phyloP scores from a whole-genome alignment of 1,140 invertebrate genomes.

The Drosophila setifemur region DNA sequence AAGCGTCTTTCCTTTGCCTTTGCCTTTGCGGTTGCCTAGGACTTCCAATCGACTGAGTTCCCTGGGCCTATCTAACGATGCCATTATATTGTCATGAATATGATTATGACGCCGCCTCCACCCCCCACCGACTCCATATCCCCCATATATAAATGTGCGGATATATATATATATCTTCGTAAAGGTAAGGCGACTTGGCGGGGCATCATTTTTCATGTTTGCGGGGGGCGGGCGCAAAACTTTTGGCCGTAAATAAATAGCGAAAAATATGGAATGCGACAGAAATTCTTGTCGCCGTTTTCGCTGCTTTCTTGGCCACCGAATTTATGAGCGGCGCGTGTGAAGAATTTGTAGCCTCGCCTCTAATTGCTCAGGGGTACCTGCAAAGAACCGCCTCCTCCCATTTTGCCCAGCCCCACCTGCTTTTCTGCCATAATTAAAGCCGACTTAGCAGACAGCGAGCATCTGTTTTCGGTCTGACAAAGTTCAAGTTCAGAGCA shows the following conservation, averaged over 20 bases:
- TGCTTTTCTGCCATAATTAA: slow-evolving; percentile 45
- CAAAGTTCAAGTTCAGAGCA: slow-evolving; percentile 45
- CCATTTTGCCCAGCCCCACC: background rate
- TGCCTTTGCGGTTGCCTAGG: slow-evolving; percentile 13
- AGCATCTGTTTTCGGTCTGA: slow-evolving; percentile 44
- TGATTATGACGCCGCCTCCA: slow-evolving; percentile 46
- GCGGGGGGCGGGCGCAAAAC: background rate
- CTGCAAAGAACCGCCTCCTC: background rate
- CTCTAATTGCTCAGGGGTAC: slow-evolving; percentile 36
- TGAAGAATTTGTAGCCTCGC: slow-evolving; percentile 40
- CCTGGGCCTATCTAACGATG: slow-evolving; percentile 59
- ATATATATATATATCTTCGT: background rate
- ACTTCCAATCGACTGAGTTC: slow-evolving; percentile 35
- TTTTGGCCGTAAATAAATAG: slow-evolving; percentile 46
- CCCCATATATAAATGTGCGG: background rate
- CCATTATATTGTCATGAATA: slow-evolving; percentile 75
- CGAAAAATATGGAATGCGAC: slow-evolving; percentile 32
- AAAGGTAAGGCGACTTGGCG: slow-evolving; percentile 17
- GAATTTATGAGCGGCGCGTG: slow-evolving; percentile 38
- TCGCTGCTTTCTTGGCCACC: slow-evolving; percentile 1
- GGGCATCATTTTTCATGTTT: slow-evolving; percentile 33
- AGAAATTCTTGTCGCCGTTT: slow-evolving; percentile 15
- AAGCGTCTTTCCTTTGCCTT: background rate
- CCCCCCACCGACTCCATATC: background rate
- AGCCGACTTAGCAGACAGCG: slow-evolving; percentile 45